Base-by-base conservation (phyloP, 2,113 vertebrate species). In the Solea solea region DNA sequence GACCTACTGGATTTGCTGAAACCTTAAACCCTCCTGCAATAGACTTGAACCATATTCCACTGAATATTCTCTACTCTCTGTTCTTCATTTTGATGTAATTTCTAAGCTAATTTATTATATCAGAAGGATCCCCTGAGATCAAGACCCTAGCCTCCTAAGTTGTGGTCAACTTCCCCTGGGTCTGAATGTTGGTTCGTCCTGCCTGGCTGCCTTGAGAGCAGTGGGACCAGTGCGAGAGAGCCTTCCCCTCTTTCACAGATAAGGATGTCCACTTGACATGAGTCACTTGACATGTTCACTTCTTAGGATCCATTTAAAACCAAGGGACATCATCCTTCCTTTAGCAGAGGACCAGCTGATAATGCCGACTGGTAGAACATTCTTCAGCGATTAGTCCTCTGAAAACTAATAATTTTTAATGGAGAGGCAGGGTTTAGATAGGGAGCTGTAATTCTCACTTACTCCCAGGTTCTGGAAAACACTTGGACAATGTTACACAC, bases 241-340 rank as follows among this genome's bases (percentile, higher is more conserved):
- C 78, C 86, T 63, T 67, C 87, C 79, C 86, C 83, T 90, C 89
- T 77, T 81, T 82, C 53, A 66, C 2, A 89, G 92, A 94, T 93
- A 91, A 85, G 69, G 59, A 82, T 11, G 80, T 70, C 86, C 92
- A 93, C 92, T 94, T 92, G 86, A 94, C 89, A 82, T 39, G 46
- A 88, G 85, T 88, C 88, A 88, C 89, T 81, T 93, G 89, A 73
- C 41, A 12, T 3, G 3, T 53, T 76, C 74, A 12, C 44, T 50
- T 68, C 80, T 80, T 75, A 58, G 77, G 82, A 64, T 87, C 87
- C 88, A 83, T 90, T 92, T 83, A 88, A 91, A 92, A 82, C 76
- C 0, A 9, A 75, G 85, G 86, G 87, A 88, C 87, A 63, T 72
- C 78, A 60, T 58, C 77, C 82, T 69, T 89, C 83, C 75, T 79